phyloP scores from a whole-genome alignment of 1,140 invertebrate species.

The Nylanderia fulva region DNA sequence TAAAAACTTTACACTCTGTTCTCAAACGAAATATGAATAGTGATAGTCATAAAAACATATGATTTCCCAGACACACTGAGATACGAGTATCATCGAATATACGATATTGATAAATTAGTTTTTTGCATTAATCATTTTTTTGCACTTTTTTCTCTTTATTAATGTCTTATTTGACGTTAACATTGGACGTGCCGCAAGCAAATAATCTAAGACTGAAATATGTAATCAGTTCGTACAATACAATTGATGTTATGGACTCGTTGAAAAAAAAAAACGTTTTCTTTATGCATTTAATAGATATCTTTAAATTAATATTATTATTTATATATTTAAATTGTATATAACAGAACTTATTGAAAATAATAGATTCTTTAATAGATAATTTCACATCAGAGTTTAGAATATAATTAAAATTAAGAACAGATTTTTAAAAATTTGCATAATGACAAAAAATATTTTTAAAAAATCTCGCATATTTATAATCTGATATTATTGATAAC shows the following conservation, averaged over 20 bases:
- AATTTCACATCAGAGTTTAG: too few species aligned
- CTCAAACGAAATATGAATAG: conserved; percentile 9
- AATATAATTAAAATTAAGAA: background rate
- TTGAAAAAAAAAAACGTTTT: conserved; percentile 8
- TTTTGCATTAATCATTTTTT: conserved; percentile 14
- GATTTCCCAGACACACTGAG: conserved; percentile 22
- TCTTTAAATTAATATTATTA: background rate
- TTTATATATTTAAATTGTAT: background rate
- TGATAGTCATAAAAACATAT: background rate
- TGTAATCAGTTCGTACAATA: conserved; percentile 15
- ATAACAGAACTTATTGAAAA: background rate
- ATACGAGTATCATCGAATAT: background rate
- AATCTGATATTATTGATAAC: background rate
- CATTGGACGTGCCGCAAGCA: background rate
- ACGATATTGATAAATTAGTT: conserved; percentile 15
- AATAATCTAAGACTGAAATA: conserved; percentile 9
- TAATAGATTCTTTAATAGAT: background rate
- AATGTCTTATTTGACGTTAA: conserved; percentile 16
- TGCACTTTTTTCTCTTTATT: conserved; percentile 10
- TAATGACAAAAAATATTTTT: background rate
- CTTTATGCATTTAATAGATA: background rate
- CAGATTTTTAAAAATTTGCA: background rate
- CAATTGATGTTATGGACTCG: background rate
- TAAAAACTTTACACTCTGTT: conserved; percentile 24
- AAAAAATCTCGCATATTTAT: background rate